These are phyloP conservation scores for Rhinichthys klamathensis DNA, from an alignment of 2,113 vertebrate species.

Conservation along the genomic window DNA sequence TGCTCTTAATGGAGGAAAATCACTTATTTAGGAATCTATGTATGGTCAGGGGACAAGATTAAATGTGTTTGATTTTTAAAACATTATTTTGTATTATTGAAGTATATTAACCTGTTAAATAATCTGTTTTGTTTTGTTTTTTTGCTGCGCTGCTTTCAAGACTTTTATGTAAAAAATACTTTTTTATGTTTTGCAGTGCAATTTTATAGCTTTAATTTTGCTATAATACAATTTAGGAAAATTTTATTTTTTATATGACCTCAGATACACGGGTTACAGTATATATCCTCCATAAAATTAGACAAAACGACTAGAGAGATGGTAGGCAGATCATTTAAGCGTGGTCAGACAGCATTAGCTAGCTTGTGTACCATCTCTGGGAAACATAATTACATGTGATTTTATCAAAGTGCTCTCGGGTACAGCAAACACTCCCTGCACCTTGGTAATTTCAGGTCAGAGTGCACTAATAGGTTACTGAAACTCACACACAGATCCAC, in stretches of 20 bases:
- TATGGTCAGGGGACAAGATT: background rate
- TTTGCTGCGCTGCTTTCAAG: background rate
- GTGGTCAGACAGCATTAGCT: background rate
- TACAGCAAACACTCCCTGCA: constrained; percentile 2
- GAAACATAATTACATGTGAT: constrained; percentile 23
- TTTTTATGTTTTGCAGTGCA: background rate
- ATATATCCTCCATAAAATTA: background rate
- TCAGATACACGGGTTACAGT: background rate
- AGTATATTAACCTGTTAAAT: background rate
- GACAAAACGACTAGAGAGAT: background rate
- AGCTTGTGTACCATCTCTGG: background rate
- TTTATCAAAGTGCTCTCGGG: background rate
- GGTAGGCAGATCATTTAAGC: background rate
- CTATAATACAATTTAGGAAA: background rate
- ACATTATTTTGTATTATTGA: background rate
- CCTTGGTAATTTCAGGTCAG: constrained; percentile 6
- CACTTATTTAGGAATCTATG: background rate
- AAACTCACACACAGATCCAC: background rate
- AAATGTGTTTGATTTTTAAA: background rate
- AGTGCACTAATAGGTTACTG: background rate
- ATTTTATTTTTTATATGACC: background rate
- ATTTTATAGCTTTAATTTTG: too few relatives aligned
- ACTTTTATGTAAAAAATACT: background rate
- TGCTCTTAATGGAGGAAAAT: background rate
- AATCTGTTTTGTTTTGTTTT: background rate